Conservation (phyloP, 2,888 invertebrate species). For the Tillus elongatus region DNA sequence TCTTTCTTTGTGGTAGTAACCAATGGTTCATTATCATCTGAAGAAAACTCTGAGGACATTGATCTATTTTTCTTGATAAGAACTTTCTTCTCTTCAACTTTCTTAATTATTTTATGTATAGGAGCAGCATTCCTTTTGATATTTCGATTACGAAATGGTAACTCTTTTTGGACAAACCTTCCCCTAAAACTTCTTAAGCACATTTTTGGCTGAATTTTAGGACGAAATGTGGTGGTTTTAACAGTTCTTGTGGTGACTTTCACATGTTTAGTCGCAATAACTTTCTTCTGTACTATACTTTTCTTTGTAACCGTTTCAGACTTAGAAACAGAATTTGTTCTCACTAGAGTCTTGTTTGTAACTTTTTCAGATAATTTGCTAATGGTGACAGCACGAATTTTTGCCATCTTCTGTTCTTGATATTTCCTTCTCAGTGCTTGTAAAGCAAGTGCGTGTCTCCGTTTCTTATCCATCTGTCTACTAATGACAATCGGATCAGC, state of each 20-base stretch:
- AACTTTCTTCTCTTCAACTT: conserved; percentile 9
- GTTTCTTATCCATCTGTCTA: conserved; percentile 40
- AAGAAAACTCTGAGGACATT: no score
- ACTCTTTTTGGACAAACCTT: conserved; percentile 37
- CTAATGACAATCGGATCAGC: conserved; percentile 45
- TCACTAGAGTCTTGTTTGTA: conserved; percentile 40
- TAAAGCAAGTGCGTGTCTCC: conserved; percentile 43
- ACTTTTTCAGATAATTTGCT: conserved; percentile 40
- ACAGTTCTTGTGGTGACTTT: conserved; percentile 37
- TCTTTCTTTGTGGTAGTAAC: no score
- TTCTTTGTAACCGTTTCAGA: conserved; percentile 32
- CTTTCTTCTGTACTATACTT: conserved; percentile 32
- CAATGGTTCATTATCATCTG: no score
- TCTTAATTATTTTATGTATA: conserved; percentile 18
- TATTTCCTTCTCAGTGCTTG: conserved; percentile 52
- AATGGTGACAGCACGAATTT: conserved; percentile 43
- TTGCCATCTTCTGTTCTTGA: conserved; percentile 52
- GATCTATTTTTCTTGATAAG: conserved; percentile 8
- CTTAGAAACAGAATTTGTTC: conserved; percentile 44
- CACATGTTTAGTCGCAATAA: conserved; percentile 36
- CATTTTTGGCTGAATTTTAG: conserved; percentile 38
- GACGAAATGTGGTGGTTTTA: conserved; percentile 26
- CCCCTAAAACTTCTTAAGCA: conserved; percentile 42
- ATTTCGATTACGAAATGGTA: conserved; percentile 26
- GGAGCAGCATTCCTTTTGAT: conserved; percentile 18